phyloP scores from a whole-genome alignment of 2,888 invertebrate genomes.

The Formica aserva region DNA sequence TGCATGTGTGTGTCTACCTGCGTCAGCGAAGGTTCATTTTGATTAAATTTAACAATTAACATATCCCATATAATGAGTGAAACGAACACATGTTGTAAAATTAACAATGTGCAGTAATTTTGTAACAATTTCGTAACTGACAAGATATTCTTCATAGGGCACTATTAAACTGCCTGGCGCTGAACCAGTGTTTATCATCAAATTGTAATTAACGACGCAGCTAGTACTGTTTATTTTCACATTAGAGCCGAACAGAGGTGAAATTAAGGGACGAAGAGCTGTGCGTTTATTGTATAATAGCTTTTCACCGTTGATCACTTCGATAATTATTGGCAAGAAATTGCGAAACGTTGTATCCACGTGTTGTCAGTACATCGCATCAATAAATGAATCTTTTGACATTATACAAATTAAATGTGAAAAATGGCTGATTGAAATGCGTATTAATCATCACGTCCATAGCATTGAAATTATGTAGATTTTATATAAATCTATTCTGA shows the following conservation, averaged over 20 bases:
- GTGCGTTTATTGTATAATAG: constrained; percentile 23
- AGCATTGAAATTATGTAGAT: constrained; percentile 12
- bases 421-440: constrained; percentile 16
- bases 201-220: constrained; percentile 52
- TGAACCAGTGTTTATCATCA: constrained; percentile 49
- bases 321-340: constrained; percentile 36
- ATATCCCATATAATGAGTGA: neutral
- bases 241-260: constrained; percentile 28
- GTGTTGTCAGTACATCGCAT: neutral
- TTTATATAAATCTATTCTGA: neutral
- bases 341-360: neutral
- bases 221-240: constrained; percentile 56
- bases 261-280: constrained; percentile 33
- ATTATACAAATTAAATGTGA: neutral
- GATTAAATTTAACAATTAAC: constrained; percentile 34
- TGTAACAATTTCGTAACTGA: constrained; percentile 37
- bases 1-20: neutral
- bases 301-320: constrained; percentile 38
- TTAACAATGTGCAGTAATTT: constrained; percentile 27
- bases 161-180: constrained; percentile 20
- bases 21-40: neutral
- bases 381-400: neutral
- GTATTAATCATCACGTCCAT: neutral
- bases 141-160: constrained; percentile 18
- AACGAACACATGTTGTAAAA: constrained; percentile 22